Evolutionary conservation across 2,888 invertebrate genomes (phyloP).

Genomic region (Anarsia innoxiella): DNA sequence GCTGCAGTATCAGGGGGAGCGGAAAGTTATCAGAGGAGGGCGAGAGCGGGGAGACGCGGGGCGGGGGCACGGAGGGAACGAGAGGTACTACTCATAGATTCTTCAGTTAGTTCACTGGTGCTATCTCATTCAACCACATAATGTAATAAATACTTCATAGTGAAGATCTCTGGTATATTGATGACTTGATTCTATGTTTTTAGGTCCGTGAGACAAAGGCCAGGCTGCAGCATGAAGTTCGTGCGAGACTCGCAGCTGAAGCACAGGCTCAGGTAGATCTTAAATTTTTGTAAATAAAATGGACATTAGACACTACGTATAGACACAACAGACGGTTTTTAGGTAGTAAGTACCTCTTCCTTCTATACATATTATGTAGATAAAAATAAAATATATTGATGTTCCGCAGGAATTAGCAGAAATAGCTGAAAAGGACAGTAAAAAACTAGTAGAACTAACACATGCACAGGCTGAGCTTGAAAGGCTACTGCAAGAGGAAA

Average conservation of each 20-base stretch:
- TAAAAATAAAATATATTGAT: no score
- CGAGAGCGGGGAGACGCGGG: conserved; percentile 63
- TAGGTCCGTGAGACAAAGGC: conserved; percentile 77
- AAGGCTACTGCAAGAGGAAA: conserved; percentile 84
- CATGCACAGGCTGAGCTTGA: conserved; percentile 81
- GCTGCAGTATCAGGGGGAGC: conserved; percentile 80
- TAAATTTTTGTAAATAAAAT: no score
- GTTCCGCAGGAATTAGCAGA: conserved; percentile 77
- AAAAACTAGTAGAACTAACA: conserved; percentile 83
- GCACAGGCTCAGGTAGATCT: conserved; percentile 71
- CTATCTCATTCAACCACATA: no score
- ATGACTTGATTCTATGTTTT: no score
- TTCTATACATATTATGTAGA: no score
- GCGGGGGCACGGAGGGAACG: conserved; percentile 73
- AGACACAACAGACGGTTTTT: no score
- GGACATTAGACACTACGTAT: no score
- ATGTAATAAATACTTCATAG: no score
- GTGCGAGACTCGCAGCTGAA: conserved; percentile 76
- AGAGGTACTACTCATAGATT: no score
- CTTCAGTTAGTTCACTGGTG: no score
- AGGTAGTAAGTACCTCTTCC: no score
- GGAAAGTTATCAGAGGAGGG: conserved; percentile 81
- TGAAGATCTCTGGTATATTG: no score
- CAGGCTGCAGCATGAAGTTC: conserved; percentile 78
- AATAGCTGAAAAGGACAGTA: conserved; percentile 81